Base-by-base conservation (phyloP, 1,140 invertebrate genomes). In the Druon quercuslanigerum region DNA sequence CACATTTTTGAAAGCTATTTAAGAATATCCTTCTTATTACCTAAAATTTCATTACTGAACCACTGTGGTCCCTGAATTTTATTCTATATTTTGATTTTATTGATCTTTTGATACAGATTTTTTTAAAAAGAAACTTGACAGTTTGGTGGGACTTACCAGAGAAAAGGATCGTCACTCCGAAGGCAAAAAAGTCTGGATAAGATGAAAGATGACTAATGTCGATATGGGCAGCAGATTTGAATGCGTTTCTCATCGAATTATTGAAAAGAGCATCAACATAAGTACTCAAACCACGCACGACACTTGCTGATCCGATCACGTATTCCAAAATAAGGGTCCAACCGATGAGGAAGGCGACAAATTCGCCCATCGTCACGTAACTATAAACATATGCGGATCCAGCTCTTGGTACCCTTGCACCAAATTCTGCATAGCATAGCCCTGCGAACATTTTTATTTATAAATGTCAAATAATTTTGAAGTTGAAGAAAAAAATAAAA, bases 241-340 rank as follows among this genome's bases (percentile, higher is more conserved):
- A 94, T 19, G 92, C 91, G 40, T 92, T 92, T 66, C 89, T 91
- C 88, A 96, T 96, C 1, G 89, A 89, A 50, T 94, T 91, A 80
- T 93, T 92, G n/a, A 94, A 90, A 8, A 96, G 85, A 1, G 93
- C 91, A 84, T 96, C 95, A 14, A 96, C 88, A 83, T 96, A 96
- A 13, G 92, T 93, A 87, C 95, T 95, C 84, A 95, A 93, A 0
- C 94, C 96, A 79, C 94, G 92, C 0, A 95, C 95, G 19, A 96
- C 95, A 78, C 95, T 95, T 4, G 96, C 95, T n/a, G 84, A 84
- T 94, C 96, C 97, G 81, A 98, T 97, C 1, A 97, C 94, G 92
- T 98, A 98, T 89, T 98, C 97, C 60, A 98, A 89, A 77, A 98
- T 96, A 1, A 98, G 92, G 90, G 97, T 98, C 97, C 97, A 98